These are phyloP conservation scores for Sisyra terminalis DNA, from an alignment of 2,888 invertebrate genomes.

Conservation along the genomic window DNA sequence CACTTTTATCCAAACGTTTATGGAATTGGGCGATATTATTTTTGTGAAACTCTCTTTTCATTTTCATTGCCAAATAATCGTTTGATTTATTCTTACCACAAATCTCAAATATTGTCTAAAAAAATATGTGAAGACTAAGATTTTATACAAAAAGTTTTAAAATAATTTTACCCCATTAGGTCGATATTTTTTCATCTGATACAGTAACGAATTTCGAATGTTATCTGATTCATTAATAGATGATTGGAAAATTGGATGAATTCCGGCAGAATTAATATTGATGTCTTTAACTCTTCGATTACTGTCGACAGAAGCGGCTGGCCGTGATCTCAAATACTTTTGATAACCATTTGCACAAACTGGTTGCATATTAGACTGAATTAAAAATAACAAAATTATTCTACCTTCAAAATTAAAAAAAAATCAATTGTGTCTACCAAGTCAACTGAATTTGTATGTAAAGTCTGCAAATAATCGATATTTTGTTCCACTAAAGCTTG, in stretches of 20 bases:
- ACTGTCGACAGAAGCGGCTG: slow-evolving; percentile 77
- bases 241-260: slow-evolving; percentile 46
- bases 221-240: slow-evolving; percentile 21
- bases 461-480: slow-evolving; percentile 52
- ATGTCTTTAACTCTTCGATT: slow-evolving; percentile 69
- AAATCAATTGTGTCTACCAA: slow-evolving; percentile 34
- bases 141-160: slow-evolving; percentile 11
- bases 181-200: slow-evolving; percentile 57
- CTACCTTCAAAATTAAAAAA: too few relatives aligned
- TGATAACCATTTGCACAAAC: slow-evolving; percentile 81
- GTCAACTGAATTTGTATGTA: slow-evolving; percentile 58
- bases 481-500: slow-evolving; percentile 69
- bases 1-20: slow-evolving; percentile 23
- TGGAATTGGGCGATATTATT: slow-evolving; percentile 33
- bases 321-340: slow-evolving; percentile 77
- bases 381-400: slow-evolving; percentile 15
- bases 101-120: slow-evolving; percentile 87
- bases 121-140: slow-evolving; percentile 13
- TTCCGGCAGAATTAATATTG: slow-evolving; percentile 32
- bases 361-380: slow-evolving; percentile 46
- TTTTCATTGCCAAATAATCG: slow-evolving; percentile 72
- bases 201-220: slow-evolving; percentile 31
- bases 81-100: slow-evolving; percentile 63
- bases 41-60: slow-evolving; percentile 60
- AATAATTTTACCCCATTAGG: slow-evolving; percentile 50